phyloP scores from a whole-genome alignment of 2,797 vertebrate genomes.

The Prionace glauca region DNA sequence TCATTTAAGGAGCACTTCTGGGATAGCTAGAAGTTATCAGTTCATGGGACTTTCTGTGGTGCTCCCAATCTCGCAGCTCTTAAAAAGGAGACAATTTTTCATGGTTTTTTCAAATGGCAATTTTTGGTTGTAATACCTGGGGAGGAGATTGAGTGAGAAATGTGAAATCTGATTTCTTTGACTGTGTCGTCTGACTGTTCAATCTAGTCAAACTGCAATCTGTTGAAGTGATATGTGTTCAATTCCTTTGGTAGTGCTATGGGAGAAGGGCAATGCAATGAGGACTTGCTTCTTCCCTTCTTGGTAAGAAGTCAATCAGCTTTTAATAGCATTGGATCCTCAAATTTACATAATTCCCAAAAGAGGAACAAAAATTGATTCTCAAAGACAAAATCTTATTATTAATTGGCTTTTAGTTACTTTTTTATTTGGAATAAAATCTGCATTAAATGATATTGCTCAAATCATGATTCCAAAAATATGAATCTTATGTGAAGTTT shows the following conservation, averaged over 20 bases:
- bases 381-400: neutral
- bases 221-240: neutral
- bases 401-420: neutral
- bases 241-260: neutral
- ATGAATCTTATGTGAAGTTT: neutral
- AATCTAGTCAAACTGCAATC: neutral
- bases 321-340: neutral
- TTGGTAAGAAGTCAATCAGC: neutral
- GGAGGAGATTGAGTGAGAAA: neutral
- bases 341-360: neutral
- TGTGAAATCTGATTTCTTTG: neutral
- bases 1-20: neutral
- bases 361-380: neutral
- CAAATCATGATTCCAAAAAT: neutral
- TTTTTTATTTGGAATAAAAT: neutral
- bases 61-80: neutral
- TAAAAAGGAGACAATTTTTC: neutral
- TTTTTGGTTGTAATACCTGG: neutral
- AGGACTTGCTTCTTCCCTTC: neutral
- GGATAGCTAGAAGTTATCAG: neutral
- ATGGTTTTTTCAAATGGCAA: neutral
- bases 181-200: neutral
- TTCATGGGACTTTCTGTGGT: neutral
- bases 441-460: neutral
- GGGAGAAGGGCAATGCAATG: neutral